Percentiles rank a stretch among this genome's conserved stretches.
Conservation (phyloP, 2,797 vertebrate genomes). For the Anguilla megastoma region DNA sequence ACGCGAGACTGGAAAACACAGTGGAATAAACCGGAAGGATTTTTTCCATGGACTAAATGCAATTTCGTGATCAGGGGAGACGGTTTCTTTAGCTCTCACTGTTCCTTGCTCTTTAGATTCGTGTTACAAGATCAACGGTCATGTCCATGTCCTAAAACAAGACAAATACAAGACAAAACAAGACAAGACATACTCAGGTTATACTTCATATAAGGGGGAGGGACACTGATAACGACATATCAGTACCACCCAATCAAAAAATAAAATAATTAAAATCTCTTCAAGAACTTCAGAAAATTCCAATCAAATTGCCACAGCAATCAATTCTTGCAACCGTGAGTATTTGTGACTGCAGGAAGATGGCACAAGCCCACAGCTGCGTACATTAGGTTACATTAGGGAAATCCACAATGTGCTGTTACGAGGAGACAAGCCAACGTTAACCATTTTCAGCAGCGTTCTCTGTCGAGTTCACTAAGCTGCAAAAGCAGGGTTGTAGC, state of each 20-base stretch:
- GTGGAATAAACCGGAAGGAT: background rate
- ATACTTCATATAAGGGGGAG: background rate
- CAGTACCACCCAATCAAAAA: background rate
- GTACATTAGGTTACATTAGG: background rate
- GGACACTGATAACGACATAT: background rate
- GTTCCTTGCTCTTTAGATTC: background rate
- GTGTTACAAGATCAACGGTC: background rate
- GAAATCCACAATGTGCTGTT: background rate
- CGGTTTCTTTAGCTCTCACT: background rate
- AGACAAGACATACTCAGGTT: background rate
- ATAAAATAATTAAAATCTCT: background rate
- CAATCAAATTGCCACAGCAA: background rate
- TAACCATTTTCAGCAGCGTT: background rate
- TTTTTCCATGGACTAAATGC: background rate
- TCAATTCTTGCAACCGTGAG: background rate
- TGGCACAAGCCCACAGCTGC: background rate
- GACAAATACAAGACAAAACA: background rate
- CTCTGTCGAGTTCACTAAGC: background rate
- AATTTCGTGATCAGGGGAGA: background rate
- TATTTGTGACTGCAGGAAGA: background rate
- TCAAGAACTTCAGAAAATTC: background rate
- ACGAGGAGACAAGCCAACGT: background rate
- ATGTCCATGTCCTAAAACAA: background rate
- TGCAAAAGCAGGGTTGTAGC: background rate
- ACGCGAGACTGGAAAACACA: background rate